Base-by-base conservation (phyloP, 2,797 vertebrate genomes). In the Chloroceryle amazona region DNA sequence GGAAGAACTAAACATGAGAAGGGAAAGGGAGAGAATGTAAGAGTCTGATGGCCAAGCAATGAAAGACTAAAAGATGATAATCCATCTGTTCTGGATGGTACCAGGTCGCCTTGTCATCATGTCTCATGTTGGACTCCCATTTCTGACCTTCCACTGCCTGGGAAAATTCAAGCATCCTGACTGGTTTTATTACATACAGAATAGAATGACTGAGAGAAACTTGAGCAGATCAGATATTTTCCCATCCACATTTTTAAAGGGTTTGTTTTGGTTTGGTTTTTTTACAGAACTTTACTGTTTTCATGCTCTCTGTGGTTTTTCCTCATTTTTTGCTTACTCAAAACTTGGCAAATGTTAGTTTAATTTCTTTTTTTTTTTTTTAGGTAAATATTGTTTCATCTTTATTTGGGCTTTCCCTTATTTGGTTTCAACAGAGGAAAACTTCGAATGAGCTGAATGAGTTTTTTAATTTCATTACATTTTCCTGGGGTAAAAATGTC, bases 1-100 rank as follows among this genome's bases (percentile, higher is more conserved):
- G 93, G 97, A 93, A 71, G 66, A 96, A 70, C 86, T 91, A 95
- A 96, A 95, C 54, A 96, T 84, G 81, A 93, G 61, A 83, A 82
- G 81, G 81, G 75, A 84, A 94, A 93, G 92, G 93, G 72, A 81
- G 15, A 16, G 51, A 89, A 79, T 20, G 13, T 0, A 0, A 37
- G 58, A 72, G 33, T 84, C 52, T 67, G 47, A 35, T 81, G 62
- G 33, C 57, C 76, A 29, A 42, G 63, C 0, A 0, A 13, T 61
- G 41, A 67, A 63, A 84, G 10, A 67, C 35, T 75, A 70, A 66
- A 49, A 2, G 1, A 22, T 42, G 20, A 58, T 68, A 71, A 74
- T 44, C 35, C 18, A 13, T n/a, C 42, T 72, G 5, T 67, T 84
- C 22, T 2, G 4, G 12, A 16, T 55, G 42, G 26, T n/a, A 83